Conservation (phyloP, 2,797 vertebrate species). For the Tragelaphus oryx region DNA sequence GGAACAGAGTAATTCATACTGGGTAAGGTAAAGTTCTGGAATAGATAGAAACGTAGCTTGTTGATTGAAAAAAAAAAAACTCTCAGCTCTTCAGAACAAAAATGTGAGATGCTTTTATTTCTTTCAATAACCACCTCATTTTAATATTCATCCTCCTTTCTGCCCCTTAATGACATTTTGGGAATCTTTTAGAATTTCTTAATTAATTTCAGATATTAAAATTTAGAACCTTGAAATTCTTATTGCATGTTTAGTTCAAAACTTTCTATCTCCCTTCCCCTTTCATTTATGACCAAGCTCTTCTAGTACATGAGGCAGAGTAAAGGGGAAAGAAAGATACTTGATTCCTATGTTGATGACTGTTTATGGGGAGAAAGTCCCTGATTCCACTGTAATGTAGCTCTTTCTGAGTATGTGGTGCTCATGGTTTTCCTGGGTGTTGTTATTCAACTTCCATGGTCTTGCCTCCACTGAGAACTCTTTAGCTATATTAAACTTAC, state of each 20-base stretch:
- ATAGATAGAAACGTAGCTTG: not conserved
- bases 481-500: not conserved
- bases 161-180: not conserved
- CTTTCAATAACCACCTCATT: not conserved
- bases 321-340: not conserved
- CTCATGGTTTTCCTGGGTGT: not conserved
- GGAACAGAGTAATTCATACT: not conserved
- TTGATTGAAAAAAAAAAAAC: not conserved
- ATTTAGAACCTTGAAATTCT: not conserved
- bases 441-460: not conserved
- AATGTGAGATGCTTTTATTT: not conserved
- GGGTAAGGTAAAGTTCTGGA: not conserved
- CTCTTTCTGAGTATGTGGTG: not conserved
- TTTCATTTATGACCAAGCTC: not conserved
- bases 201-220: not conserved
- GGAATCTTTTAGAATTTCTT: not conserved
- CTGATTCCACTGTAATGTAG: rapidly evolving
- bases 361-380: not conserved
- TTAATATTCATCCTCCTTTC: not conserved
- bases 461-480: not conserved
- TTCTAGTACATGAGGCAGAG: not conserved
- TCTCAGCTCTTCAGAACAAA: not conserved
- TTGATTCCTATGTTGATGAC: not conserved
- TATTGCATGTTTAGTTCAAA: not conserved
- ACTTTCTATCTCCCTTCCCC: rapidly evolving